phyloP scores from a whole-genome alignment of 2,797 vertebrate species.

The Argya squamiceps region DNA sequence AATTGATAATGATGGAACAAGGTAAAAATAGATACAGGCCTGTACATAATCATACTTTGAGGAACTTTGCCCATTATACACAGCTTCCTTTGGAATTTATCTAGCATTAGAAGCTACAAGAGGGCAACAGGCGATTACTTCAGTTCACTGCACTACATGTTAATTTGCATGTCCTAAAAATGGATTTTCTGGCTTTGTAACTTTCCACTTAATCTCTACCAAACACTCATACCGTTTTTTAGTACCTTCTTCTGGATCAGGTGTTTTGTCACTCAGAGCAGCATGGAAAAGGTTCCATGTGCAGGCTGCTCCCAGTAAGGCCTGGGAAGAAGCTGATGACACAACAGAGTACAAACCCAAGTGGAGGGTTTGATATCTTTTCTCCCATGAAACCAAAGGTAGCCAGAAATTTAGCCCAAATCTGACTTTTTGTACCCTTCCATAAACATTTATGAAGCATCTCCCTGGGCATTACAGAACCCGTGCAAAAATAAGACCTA shows the following conservation, averaged over 20 bases:
- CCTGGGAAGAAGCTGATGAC: not conserved
- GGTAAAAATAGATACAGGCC: slow-evolving; percentile 8
- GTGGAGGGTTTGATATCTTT: not conserved
- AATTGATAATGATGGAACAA: slow-evolving; percentile 51
- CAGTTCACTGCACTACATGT: not conserved
- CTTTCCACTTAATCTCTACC: not conserved
- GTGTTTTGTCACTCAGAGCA: not conserved
- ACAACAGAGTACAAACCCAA: fast-evolving
- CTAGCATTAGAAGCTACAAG: not conserved
- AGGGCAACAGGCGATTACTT: not conserved
- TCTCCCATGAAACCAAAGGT: not conserved
- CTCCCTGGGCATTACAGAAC: not conserved
- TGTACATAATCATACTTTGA: not conserved
- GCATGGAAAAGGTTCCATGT: not conserved
- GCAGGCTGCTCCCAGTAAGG: not conserved
- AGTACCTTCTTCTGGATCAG: not conserved
- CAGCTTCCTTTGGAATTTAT: slow-evolving; percentile 10
- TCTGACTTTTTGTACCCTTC: not conserved
- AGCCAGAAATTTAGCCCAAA: not conserved
- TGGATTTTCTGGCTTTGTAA: not conserved
- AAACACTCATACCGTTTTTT: not conserved
- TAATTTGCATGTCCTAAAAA: not conserved
- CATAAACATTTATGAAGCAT: not conserved
- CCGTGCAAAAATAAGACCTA: not conserved
- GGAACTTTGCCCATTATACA: not conserved